Percentiles rank a stretch among this genome's conserved stretches.
Evolutionary conservation across 2,888 invertebrate species (phyloP).

Genomic region (Liodrosophila aerea): DNA sequence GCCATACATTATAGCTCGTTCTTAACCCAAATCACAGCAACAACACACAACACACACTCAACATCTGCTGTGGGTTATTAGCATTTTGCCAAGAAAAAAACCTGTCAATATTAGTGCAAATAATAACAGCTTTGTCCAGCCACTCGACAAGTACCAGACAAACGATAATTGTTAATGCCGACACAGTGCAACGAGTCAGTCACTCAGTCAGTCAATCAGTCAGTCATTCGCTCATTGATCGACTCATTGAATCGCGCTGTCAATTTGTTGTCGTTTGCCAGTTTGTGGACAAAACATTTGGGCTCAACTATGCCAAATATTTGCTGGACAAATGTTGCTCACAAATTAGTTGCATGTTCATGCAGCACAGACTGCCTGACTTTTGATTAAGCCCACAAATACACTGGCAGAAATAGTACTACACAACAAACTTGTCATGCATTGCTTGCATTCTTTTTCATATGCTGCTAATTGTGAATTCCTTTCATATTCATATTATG

Average conservation of each 20-base stretch:
- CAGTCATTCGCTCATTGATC: conserved; percentile 33
- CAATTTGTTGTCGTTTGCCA: conserved; percentile 57
- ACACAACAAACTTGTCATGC: too few species aligned
- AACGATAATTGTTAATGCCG: conserved; percentile 75
- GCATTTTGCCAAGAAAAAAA: conserved; percentile 70
- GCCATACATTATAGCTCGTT: conserved; percentile 72
- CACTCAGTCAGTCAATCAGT: conserved; percentile 15
- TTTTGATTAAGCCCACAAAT: conserved; percentile 53
- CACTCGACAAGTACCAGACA: conserved; percentile 32
- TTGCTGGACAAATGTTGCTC: conserved; percentile 42
- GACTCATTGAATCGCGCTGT: conserved; percentile 42
- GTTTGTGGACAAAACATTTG: conserved; percentile 54
- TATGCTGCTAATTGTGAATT: too few species aligned
- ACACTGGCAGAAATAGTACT: conserved; percentile 24
- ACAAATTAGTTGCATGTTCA: conserved; percentile 27
- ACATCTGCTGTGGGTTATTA: conserved; percentile 57
- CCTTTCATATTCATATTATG: neutral
- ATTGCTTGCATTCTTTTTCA: too few species aligned
- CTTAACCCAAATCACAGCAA: conserved; percentile 79
- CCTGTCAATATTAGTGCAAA: conserved; percentile 80
- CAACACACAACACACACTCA: conserved; percentile 36
- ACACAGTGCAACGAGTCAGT: conserved; percentile 56
- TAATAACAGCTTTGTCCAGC: conserved; percentile 71
- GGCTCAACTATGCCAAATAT: conserved; percentile 74
- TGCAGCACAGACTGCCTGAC: conserved; percentile 17